Percentiles rank a stretch among this genome's conserved stretches.
These are phyloP conservation scores for Gopherus evgoodei DNA, from an alignment of 2,113 vertebrate species.

Conservation along the genomic window DNA sequence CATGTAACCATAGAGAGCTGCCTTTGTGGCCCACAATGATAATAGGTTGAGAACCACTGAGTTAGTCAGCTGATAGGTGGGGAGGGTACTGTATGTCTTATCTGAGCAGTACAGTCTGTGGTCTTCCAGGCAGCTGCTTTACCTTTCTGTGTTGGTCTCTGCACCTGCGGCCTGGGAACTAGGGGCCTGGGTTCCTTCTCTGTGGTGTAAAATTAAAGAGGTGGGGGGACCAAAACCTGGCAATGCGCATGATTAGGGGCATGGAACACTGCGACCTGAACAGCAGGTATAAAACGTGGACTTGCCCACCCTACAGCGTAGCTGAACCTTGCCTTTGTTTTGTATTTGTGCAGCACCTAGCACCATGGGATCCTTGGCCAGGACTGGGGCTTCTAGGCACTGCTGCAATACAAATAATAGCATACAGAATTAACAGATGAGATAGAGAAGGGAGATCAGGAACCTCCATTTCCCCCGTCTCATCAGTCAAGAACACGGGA, in stretches of 20 bases:
- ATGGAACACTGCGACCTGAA: neutral
- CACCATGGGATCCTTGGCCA: neutral
- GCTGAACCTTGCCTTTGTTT: neutral
- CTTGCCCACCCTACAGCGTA: neutral
- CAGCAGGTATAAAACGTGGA: neutral
- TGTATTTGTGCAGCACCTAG: neutral
- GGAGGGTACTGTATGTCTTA: neutral
- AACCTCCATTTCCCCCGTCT: neutral
- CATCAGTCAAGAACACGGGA: neutral
- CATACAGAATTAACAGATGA: neutral
- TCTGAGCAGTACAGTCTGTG: neutral
- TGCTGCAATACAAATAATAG: neutral
- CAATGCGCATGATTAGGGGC: neutral
- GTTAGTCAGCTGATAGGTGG: neutral
- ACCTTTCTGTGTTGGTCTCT: neutral
- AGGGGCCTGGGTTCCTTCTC: neutral
- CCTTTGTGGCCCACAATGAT: too few species aligned
- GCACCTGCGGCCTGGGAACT: fast-evolving
- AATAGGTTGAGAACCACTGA: too few species aligned
- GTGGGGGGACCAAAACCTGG: neutral
- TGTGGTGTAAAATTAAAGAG: neutral
- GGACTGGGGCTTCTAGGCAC: neutral
- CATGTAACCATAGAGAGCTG: too few species aligned
- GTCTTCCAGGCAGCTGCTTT: neutral
- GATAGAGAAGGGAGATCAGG: neutral